phyloP scores from a whole-genome alignment of 2,888 invertebrate species.

The Sisyra nigra region DNA sequence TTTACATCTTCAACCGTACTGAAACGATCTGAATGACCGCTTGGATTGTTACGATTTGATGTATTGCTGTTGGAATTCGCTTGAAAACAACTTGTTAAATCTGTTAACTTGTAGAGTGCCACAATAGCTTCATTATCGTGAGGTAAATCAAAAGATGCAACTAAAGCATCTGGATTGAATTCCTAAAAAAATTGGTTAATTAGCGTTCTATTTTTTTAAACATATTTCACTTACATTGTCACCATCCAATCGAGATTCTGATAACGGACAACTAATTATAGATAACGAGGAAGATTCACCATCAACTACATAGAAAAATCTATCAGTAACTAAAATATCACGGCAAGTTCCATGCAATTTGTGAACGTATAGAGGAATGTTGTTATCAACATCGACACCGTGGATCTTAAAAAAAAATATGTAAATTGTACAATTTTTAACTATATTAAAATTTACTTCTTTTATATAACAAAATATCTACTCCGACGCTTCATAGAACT shows the following conservation, averaged over 20 bases:
- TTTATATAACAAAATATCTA: no score
- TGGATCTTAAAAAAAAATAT: slow-evolving; percentile 37
- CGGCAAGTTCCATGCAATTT: slow-evolving; percentile 45
- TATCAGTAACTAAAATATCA: slow-evolving; percentile 47
- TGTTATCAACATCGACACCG: slow-evolving; percentile 44
- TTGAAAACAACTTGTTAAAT: slow-evolving; percentile 19
- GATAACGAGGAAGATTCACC: slow-evolving; percentile 28
- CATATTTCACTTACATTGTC: slow-evolving; percentile 25
- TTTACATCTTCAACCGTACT: slow-evolving; percentile 18
- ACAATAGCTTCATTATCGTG: slow-evolving; percentile 32
- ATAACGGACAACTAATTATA: slow-evolving; percentile 37
- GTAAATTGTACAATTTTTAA: no score
- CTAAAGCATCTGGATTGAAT: slow-evolving; percentile 37
- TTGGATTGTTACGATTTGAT: no score
- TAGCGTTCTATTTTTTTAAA: neutral
- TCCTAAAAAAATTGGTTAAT: slow-evolving; percentile 27
- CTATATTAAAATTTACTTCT: no score
- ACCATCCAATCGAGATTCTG: slow-evolving; percentile 34
- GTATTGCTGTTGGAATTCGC: slow-evolving; percentile 18
- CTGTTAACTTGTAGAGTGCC: slow-evolving; percentile 31
- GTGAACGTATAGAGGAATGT: slow-evolving; percentile 49
- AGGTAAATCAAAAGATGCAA: slow-evolving; percentile 37
- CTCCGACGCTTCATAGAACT: no score
- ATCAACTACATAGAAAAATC: slow-evolving; percentile 45
- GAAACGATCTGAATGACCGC: neutral